Evolutionary conservation across 2,113 vertebrate genomes (phyloP).

Genomic region (Mesocricetus auratus): DNA sequence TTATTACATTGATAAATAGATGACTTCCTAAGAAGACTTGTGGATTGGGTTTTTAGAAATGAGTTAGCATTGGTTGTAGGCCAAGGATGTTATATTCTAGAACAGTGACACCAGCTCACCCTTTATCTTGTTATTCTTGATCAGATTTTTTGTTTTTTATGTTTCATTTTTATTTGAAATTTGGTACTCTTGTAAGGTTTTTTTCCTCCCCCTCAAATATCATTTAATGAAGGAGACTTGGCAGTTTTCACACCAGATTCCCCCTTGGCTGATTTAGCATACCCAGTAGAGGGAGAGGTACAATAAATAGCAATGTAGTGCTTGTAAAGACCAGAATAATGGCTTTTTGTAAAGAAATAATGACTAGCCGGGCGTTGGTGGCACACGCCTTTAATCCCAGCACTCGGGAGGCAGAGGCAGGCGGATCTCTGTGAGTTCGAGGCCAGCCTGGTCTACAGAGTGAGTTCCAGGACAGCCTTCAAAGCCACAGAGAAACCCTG

Average conservation of each 20-base stretch:
- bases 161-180: slow-evolving; percentile 73
- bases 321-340: slow-evolving; percentile 5
- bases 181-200: background rate
- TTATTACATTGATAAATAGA: background rate
- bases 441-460: no score
- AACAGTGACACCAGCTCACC: background rate
- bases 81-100: background rate
- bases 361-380: no score
- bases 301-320: slow-evolving; percentile 43
- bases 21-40: background rate
- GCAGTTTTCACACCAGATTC: slow-evolving; percentile 77
- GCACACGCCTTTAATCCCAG: no score
- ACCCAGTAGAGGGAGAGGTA: background rate
- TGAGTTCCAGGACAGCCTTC: no score
- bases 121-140: background rate
- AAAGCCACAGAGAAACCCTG: no score
- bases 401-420: no score
- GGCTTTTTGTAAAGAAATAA: background rate
- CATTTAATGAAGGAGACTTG: slow-evolving; percentile 90
- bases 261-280: slow-evolving; percentile 30
- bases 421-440: no score
- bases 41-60: background rate
- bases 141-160: background rate
- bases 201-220: slow-evolving; percentile 60
- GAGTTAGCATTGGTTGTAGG: background rate